Conservation (phyloP, 2,113 vertebrate genomes). For the Pleuronectes platessa region DNA sequence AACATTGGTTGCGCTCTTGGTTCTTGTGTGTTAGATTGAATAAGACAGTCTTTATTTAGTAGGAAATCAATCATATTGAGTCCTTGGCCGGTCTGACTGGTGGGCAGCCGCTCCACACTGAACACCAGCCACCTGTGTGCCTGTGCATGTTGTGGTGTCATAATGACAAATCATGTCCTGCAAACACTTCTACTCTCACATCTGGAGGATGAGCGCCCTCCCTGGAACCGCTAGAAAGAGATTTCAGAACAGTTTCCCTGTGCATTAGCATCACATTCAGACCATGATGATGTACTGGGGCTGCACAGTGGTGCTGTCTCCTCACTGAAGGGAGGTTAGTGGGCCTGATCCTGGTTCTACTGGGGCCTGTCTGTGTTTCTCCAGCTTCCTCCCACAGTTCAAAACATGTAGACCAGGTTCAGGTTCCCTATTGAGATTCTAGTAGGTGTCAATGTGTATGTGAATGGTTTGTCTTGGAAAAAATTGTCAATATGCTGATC, state of each 20-base stretch:
- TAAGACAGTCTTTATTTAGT: background rate
- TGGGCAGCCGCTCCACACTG: conserved; percentile 1
- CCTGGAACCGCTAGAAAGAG: no score
- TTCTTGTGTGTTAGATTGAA: background rate
- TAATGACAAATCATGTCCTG: background rate
- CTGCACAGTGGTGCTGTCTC: no score
- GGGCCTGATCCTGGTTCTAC: no score
- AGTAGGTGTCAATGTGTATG: no score
- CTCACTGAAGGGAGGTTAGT: no score
- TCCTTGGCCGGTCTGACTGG: background rate
- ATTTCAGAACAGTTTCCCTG: background rate
- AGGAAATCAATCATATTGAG: background rate
- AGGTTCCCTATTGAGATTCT: no score
- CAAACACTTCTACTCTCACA: background rate
- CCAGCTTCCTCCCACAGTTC: no score
- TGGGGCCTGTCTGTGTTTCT: no score
- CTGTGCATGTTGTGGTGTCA: background rate
- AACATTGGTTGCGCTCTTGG: background rate
- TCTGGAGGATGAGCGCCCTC: background rate
- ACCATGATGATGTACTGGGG: background rate
- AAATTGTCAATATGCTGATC: no score
- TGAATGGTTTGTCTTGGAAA: no score
- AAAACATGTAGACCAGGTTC: no score
- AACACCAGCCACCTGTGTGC: background rate
- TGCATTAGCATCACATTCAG: background rate